Evolutionary conservation across 2,888 invertebrate species (phyloP).

Genomic region (Euzophera pinguis): DNA sequence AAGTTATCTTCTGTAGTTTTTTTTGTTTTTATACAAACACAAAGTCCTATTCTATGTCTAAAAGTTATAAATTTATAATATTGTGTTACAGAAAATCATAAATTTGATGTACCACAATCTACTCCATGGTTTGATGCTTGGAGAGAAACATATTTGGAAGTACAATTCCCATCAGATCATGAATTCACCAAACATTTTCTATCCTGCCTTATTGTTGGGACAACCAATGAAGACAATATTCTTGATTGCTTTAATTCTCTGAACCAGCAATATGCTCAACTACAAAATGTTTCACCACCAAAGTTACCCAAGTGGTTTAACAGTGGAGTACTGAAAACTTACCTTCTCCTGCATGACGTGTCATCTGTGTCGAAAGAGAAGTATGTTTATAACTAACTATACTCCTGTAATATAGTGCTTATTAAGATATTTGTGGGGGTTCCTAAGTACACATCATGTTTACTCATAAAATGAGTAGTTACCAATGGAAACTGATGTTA

Average conservation of each 20-base stretch:
- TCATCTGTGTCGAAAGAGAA: slow-evolving; percentile 85
- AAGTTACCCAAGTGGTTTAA: slow-evolving; percentile 92
- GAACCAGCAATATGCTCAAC: slow-evolving; percentile 88
- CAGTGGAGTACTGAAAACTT: slow-evolving; percentile 90
- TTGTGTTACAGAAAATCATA: slow-evolving; percentile 71
- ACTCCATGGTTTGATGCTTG: slow-evolving; percentile 98
- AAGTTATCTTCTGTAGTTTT: background rate
- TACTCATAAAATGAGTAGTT: too few relatives aligned
- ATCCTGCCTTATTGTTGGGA: slow-evolving; percentile 88
- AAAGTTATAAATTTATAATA: background rate
- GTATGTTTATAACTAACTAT: slow-evolving; percentile 69
- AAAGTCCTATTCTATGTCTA: background rate
- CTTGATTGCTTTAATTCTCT: slow-evolving; percentile 90
- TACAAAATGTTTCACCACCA: slow-evolving; percentile 86
- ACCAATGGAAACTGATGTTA: too few relatives aligned
- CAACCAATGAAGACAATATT: slow-evolving; percentile 87
- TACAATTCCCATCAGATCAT: slow-evolving; percentile 95
- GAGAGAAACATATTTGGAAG: slow-evolving; percentile 93
- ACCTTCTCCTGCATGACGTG: slow-evolving; percentile 93
- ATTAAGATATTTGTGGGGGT: too few relatives aligned
- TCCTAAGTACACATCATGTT: too few relatives aligned
- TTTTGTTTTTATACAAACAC: background rate
- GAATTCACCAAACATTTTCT: slow-evolving; percentile 96
- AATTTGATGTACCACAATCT: slow-evolving; percentile 85
- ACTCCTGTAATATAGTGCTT: background rate